Evolutionary conservation across 2,888 invertebrate species (phyloP).

Genomic region (Icerya purchasi): DNA sequence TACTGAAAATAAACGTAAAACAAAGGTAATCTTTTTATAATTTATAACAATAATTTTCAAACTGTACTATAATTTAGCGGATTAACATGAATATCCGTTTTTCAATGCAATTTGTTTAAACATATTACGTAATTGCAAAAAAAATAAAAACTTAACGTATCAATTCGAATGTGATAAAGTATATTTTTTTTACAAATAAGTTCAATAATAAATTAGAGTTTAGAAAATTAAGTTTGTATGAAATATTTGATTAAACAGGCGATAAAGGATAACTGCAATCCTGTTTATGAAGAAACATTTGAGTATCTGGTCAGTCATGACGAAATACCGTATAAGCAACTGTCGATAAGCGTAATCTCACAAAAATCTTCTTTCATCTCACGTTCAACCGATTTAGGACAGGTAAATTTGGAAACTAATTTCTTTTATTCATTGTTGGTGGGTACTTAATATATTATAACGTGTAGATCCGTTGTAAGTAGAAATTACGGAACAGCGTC

Average conservation of each 20-base stretch:
- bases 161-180: too few species aligned
- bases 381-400: slow-evolving; percentile 4
- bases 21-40: slow-evolving; percentile 16
- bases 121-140: too few species aligned
- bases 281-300: slow-evolving; percentile 73
- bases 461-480: too few species aligned
- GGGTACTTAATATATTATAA: too few species aligned
- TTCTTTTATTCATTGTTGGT: too few species aligned
- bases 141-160: too few species aligned
- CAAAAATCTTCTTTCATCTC: slow-evolving; percentile 42
- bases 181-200: neutral
- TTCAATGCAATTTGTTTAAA: too few species aligned
- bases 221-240: neutral
- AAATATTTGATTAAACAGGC: slow-evolving; percentile 26
- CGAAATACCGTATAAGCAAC: slow-evolving; percentile 49
- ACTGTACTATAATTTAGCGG: too few species aligned
- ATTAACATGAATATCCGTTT: too few species aligned
- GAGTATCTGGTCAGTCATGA: slow-evolving; percentile 67
- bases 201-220: neutral
- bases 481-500: too few species aligned
- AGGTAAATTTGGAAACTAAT: neutral
- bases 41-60: neutral
- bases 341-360: slow-evolving; percentile 72
- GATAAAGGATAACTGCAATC: slow-evolving; percentile 74
- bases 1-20: slow-evolving; percentile 54